Evolutionary conservation across 2,888 invertebrate species (phyloP).

Genomic region (Anodontia alba): DNA sequence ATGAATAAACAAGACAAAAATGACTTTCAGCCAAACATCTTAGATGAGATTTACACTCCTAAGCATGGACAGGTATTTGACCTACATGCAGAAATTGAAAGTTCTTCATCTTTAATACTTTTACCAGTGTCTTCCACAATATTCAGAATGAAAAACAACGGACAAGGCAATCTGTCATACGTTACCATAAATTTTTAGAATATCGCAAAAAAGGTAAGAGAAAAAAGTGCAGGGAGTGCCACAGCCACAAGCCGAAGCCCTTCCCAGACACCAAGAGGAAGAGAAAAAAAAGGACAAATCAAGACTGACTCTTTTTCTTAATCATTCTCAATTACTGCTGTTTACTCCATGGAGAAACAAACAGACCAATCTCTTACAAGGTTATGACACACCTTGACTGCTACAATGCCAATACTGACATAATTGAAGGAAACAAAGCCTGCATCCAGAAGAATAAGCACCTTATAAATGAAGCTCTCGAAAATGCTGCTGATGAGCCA

Average conservation of each 20-base stretch:
- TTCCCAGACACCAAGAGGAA: too few species aligned
- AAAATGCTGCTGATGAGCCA: slow-evolving; percentile 33
- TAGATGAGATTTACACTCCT: neutral
- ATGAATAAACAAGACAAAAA: slow-evolving; percentile 19
- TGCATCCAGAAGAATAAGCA: neutral
- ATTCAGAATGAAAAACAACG: neutral
- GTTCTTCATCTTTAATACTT: neutral
- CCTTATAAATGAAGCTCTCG: slow-evolving; percentile 27
- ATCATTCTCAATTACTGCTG: slow-evolving; percentile 29
- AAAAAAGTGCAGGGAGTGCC: too few species aligned
- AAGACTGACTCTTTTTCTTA: too few species aligned
- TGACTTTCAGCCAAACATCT: neutral
- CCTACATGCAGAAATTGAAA: slow-evolving; percentile 17
- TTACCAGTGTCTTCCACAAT: neutral
- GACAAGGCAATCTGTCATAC: neutral
- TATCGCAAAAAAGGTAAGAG: too few species aligned
- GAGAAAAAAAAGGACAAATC: too few species aligned
- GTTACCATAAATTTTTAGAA: neutral
- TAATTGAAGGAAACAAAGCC: slow-evolving; percentile 14
- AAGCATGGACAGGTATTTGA: neutral
- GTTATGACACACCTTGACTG: slow-evolving; percentile 19
- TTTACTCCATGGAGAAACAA: slow-evolving; percentile 38
- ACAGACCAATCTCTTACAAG: slow-evolving; percentile 7
- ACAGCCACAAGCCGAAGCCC: slow-evolving; percentile 31
- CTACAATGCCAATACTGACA: slow-evolving; percentile 8